Evolutionary conservation across 2,888 invertebrate species (phyloP).

Genomic region (Ferrisia virgata): DNA sequence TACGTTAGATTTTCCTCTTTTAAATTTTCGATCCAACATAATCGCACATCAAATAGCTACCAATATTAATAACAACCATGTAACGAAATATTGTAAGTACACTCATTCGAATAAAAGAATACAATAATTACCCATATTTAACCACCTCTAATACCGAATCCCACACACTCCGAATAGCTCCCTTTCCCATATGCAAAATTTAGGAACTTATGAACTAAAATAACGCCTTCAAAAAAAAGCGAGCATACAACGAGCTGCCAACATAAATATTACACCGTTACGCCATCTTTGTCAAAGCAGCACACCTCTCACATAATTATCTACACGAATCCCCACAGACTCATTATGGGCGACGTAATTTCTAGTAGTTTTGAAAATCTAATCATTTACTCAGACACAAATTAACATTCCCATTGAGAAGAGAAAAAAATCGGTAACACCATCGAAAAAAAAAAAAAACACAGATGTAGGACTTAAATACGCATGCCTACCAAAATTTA

Average conservation of each 20-base stretch:
- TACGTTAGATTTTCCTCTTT: too few species aligned
- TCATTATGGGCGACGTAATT: neutral
- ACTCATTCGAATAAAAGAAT: too few species aligned
- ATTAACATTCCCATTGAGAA: neutral
- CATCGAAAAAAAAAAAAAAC: too few species aligned
- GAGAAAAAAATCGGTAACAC: neutral
- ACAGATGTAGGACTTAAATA: neutral
- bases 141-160: neutral
- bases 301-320: neutral
- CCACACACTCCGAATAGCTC: neutral
- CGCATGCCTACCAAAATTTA: neutral
- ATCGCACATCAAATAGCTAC: too few species aligned
- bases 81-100: too few species aligned
- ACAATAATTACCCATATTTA: neutral
- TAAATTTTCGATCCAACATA: too few species aligned
- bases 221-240: neutral
- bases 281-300: neutral
- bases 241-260: neutral
- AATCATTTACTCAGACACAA: neutral
- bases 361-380: neutral
- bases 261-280: neutral
- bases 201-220: neutral
- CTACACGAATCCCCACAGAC: neutral
- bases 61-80: too few species aligned
- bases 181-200: neutral